phyloP scores from a whole-genome alignment of 2,797 vertebrate genomes.

The Gila robusta region DNA sequence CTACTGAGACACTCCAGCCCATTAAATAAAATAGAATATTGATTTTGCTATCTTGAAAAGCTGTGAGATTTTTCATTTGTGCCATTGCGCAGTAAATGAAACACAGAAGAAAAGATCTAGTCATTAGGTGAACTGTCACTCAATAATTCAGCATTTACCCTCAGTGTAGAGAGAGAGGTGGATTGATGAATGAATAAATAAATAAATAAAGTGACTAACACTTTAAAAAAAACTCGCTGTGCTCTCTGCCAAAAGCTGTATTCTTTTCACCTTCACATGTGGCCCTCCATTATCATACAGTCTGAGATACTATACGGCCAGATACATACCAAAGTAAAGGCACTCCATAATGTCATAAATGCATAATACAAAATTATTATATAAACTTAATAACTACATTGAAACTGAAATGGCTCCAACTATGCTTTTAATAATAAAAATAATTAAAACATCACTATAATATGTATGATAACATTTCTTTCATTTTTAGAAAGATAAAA shows the following conservation, averaged over 20 bases:
- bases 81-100: conserved; percentile 71
- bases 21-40: conserved; percentile 88
- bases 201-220: not conserved
- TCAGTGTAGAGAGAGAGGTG: conserved; percentile 61
- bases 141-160: conserved; percentile 72
- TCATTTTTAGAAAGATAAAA: no score
- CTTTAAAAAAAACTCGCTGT: not conserved
- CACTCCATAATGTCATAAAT: not conserved
- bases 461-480: no score
- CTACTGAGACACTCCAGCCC: conserved; percentile 84
- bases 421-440: not conserved
- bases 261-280: not conserved
- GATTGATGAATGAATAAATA: not conserved
- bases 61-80: conserved; percentile 80
- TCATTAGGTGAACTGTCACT: conserved; percentile 78
- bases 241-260: not conserved
- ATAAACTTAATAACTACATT: not conserved
- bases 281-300: not conserved
- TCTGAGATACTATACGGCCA: not conserved
- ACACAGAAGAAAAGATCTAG: conserved; percentile 77
- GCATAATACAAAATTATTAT: not conserved
- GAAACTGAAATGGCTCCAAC: not conserved
- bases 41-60: conserved; percentile 83
- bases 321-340: not conserved
- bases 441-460: not conserved